Evolutionary conservation across 2,797 vertebrate genomes (phyloP), one percentile per base, ranked within the genome.

Genomic region (Tarsius wallacei): DNA sequence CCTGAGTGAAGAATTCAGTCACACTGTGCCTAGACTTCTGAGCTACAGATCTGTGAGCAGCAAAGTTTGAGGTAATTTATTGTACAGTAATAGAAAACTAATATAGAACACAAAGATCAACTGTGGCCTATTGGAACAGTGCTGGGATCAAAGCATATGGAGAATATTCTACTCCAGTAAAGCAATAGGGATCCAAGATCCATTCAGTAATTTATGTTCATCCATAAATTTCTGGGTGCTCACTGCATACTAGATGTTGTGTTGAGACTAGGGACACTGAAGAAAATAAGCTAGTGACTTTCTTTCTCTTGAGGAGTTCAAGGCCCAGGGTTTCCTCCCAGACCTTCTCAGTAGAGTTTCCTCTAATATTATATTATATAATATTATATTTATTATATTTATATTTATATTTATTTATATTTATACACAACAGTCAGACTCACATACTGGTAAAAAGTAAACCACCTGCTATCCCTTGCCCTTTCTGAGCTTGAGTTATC

Each of bases 371-470:
- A 49, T 26, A 24, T 86, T 84, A 49, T 26, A 24, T 86, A n/a
- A n/a, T n/a, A n/a, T n/a, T n/a, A n/a, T n/a, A n/a, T n/a, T n/a
- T n/a, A n/a, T n/a, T n/a, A n/a, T n/a, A n/a, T n/a, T n/a, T n/a
- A n/a, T n/a, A n/a, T n/a, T n/a, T n/a, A n/a, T n/a, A n/a, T n/a
- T n/a, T n/a, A n/a, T n/a, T n/a, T n/a, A 49, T 26, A 24, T 86
- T 84, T 95, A 49, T 88, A 36, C 36, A 92, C 47, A 71, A 19
- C 22, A 61, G 0, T 95, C 81, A 94, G 17, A 81, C 17, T 96
- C n/a, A 66, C 10, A 86, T 89, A 33, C 13, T 33, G 2, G 24
- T 66, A 36, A 80, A 81, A 36, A 71, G 12, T 61, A 88, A 82
- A 47, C 14, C 49, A 80, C 36, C 7, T 70, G 9, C 12, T 89